A percentile compares a stretch with the other conserved stretches of the same genome.
Conservation (phyloP, 92 coral and sea anemone genomes). For the Porites lobata region DNA sequence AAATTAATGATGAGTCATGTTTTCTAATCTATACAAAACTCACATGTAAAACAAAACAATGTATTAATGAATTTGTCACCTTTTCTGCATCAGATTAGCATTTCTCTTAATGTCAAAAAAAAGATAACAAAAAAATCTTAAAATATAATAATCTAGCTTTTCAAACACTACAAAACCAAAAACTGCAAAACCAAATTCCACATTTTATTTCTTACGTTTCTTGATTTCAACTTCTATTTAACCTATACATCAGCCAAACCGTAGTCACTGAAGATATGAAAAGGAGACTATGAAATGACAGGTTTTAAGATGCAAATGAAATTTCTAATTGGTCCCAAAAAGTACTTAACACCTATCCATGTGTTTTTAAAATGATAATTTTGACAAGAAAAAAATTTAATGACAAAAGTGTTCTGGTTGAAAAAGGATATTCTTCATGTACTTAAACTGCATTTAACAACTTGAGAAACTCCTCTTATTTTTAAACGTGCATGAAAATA, state of each 20-base stretch:
- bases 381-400: not conserved
- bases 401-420: not conserved
- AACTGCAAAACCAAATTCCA: not conserved
- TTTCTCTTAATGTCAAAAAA: not conserved
- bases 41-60: conserved; percentile 30
- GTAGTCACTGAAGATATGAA: not conserved
- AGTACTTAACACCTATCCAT: conserved; percentile 4
- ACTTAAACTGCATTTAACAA: not conserved
- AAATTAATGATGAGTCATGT: conserved; percentile 30
- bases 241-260: not conserved
- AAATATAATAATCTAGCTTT: not conserved
- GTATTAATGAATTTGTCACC: conserved; percentile 5
- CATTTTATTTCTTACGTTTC: not conserved
- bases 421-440: not conserved
- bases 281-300: not conserved
- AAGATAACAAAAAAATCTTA: not conserved
- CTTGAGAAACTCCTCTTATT: no score
- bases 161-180: no score
- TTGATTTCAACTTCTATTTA: not conserved
- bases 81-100: conserved; percentile 32
- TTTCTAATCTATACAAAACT: conserved; percentile 27
- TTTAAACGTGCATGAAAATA: no score
- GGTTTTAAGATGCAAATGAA: not conserved
- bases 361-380: not conserved
- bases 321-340: not conserved